Base-by-base conservation (phyloP, 2,113 vertebrate species). In the Oryzias melastigma region DNA sequence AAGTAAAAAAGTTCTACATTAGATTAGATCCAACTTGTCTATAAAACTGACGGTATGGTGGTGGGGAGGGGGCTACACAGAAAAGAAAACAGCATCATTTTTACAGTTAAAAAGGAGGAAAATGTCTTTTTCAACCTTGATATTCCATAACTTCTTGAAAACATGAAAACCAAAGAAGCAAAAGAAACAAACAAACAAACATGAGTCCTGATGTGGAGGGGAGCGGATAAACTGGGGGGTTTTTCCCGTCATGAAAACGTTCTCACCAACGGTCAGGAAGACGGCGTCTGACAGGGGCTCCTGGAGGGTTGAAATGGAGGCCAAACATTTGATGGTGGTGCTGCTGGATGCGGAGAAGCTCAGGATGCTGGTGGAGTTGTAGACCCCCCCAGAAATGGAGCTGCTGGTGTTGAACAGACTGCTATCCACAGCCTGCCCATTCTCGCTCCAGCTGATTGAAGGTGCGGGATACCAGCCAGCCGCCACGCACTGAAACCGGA, bases 391-490 rank as follows among this genome's bases (percentile, higher is more conserved):
- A 0, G 79, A 51, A 20, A 27, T 15, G 19, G 35, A 35, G 35
- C 61, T 82, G 52, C 75, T 44, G 58, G 25, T 92, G 78, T 84
- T 85, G 77, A 90, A 93, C 17, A 61, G 42, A 22, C 46, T 62
- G 44, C 54, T 83, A 0, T 79, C 78, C 8, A 89, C 80, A 0
- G 51, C 3, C 17, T 78, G 61, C 14, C 86, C 86, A 15, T 93
- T 90, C 47, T 72, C 15, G 44, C 81, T 85, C 96, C 96, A 98
- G 61, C 65, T 82, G 48, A 98, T 52, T 2, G 70, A 52, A 0
- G 95, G 92, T 20, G 51, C 58, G 0, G 94, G 94, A 54, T 63
- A 88, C 96, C 96, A 98, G 68, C 76, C 89, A 18, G 58, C 14
- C 1, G 91, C 88, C 24, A 53, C 65, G 25, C 95, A 98, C 82